phyloP scores from a whole-genome alignment of 2,797 vertebrate species.

The Pelochelys cantorii region DNA sequence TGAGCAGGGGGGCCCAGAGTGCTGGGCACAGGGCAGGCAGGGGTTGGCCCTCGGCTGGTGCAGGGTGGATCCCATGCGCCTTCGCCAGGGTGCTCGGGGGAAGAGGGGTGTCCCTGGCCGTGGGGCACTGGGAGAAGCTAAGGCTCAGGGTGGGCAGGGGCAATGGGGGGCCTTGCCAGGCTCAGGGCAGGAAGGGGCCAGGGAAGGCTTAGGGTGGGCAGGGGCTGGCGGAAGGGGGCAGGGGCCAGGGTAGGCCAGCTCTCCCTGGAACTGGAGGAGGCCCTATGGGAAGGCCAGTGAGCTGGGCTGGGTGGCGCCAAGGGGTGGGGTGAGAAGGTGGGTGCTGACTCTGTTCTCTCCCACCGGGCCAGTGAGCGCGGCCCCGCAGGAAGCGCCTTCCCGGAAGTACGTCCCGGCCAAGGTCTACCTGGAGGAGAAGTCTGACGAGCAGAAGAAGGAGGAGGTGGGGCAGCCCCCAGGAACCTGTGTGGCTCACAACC shows the following conservation, averaged over 20 bases:
- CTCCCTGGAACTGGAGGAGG: neutral
- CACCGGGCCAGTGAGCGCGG: conserved; percentile 88
- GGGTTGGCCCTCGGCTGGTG: rapidly evolving
- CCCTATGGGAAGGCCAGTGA: neutral
- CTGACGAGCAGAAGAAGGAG: conserved; percentile 97
- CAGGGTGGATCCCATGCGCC: neutral
- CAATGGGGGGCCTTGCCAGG: neutral
- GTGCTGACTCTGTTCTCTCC: neutral
- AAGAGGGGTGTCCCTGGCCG: neutral
- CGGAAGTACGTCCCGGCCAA: conserved; percentile 89
- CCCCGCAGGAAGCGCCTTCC: conserved; percentile 89
- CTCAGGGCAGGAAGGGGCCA: neutral
- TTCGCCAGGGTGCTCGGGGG: neutral
- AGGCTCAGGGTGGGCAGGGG: neutral
- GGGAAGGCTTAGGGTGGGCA: neutral
- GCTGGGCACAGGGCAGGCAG: rapidly evolving
- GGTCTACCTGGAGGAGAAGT: conserved; percentile 93
- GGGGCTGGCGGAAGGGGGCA: too few species aligned
- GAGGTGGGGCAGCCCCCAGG: conserved; percentile 83
- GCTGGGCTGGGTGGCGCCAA: neutral
- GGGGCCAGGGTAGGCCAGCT: neutral
- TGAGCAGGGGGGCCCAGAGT: neutral
- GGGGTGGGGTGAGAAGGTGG: neutral
- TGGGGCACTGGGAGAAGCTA: neutral
- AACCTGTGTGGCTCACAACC: rapidly evolving